phyloP scores from a whole-genome alignment of 1,140 invertebrate species.

The Venturia canescens region DNA sequence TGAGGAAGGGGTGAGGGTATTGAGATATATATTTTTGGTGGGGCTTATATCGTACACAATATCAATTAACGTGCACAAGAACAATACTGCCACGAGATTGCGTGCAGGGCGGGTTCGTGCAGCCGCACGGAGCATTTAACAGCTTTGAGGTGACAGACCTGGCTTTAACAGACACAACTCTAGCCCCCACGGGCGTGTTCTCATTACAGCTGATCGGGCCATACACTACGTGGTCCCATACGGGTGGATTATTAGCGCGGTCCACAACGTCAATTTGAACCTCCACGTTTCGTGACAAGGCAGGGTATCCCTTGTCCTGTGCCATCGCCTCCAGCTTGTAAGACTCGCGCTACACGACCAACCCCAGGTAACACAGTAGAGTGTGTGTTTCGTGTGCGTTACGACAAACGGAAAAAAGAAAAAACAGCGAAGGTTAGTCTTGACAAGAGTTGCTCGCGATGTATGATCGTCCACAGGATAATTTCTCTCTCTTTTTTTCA shows the following conservation, averaged over 20 bases:
- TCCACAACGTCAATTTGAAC: conserved; percentile 98
- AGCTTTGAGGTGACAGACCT: conserved; percentile 86
- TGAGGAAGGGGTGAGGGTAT: background rate
- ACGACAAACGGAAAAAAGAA: conserved; percentile 81
- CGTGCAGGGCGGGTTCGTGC: conserved; percentile 77
- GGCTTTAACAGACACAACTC: conserved; percentile 97
- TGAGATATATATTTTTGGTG: conserved; percentile 49
- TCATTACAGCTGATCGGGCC: conserved; percentile 98
- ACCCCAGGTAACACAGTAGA: conserved; percentile 61
- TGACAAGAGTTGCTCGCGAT: conserved; percentile 52
- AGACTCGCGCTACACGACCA: conserved; percentile 89
- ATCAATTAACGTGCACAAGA: conserved; percentile 78
- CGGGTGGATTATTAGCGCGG: conserved; percentile 96
- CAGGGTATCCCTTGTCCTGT: conserved; percentile 96
- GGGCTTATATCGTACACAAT: conserved; percentile 73
- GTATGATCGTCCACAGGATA: conserved; percentile 17
- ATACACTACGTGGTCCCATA: conserved; percentile 97
- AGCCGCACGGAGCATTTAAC: conserved; percentile 75
- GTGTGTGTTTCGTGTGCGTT: conserved; percentile 64
- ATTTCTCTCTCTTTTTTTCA: conserved; percentile 40
- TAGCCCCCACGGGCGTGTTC: conserved; percentile 96
- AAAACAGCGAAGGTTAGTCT: conserved; percentile 80
- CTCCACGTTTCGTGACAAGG: conserved; percentile 95
- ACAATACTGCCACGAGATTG: conserved; percentile 77
- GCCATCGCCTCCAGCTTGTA: conserved; percentile 98